These are phyloP conservation scores for Megaceryle alcyon DNA, from an alignment of 2,797 vertebrate genomes.

Conservation along the genomic window DNA sequence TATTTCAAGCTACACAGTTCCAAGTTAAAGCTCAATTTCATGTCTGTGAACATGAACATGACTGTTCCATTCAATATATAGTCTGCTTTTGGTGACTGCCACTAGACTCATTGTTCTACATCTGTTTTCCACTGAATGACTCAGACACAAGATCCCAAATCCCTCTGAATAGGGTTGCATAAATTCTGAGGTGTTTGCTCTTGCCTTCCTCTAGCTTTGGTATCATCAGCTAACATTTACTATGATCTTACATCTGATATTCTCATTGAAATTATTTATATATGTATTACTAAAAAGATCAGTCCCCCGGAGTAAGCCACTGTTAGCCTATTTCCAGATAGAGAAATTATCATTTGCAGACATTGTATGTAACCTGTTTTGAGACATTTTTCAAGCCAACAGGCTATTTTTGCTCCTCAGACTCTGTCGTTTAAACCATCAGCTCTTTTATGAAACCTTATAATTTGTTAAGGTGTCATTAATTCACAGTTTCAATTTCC, in stretches of 20 bases:
- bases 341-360: slow-evolving; percentile 57
- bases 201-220: background rate
- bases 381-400: slow-evolving; percentile 42
- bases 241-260: slow-evolving; percentile 6
- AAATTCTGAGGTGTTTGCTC: slow-evolving; percentile 51
- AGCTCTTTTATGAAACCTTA: slow-evolving; percentile 35
- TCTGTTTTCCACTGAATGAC: slow-evolving; percentile 55
- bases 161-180: slow-evolving; percentile 17
- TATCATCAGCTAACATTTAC: background rate
- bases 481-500: background rate
- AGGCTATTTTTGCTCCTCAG: background rate
- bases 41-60: slow-evolving; percentile 20
- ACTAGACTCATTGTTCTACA: slow-evolving; percentile 47
- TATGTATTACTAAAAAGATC: slow-evolving; percentile 48
- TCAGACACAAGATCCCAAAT: slow-evolving; percentile 45
- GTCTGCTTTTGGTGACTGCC: slow-evolving; percentile 13
- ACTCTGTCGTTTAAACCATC: slow-evolving; percentile 12
- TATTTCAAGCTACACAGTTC: background rate
- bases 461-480: slow-evolving; percentile 20
- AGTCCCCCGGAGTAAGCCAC: slow-evolving; percentile 13
- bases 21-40: background rate
- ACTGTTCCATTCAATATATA: background rate
- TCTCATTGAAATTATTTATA: slow-evolving; percentile 65
- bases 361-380: slow-evolving; percentile 33
- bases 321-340: slow-evolving; percentile 27